Conservation (phyloP, 1,140 invertebrate genomes). For the Pseudomyrmex flavicornis region DNA sequence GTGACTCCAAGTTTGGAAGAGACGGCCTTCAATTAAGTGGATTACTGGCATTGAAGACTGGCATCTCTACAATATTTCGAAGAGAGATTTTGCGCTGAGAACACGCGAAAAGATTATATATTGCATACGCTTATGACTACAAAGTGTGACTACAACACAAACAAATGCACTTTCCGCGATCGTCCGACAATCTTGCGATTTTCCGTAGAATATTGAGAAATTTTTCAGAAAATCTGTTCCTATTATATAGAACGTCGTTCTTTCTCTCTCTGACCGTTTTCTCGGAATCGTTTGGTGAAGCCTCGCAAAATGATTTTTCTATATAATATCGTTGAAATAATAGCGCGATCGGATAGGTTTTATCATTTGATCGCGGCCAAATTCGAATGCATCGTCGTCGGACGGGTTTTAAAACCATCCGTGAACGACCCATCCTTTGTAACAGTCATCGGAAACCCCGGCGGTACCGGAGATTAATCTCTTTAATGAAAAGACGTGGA, state of each 20-base stretch:
- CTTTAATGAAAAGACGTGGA: constrained; percentile 46
- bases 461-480: constrained; percentile 48
- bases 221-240: not conserved
- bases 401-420: constrained; percentile 5
- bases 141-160: not conserved
- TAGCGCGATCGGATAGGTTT: not conserved
- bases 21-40: constrained; percentile 35
- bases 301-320: constrained; percentile 21
- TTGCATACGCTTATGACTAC: too few species aligned
- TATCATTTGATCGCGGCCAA: constrained; percentile 23
- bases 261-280: not conserved
- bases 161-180: not conserved
- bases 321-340: constrained; percentile 35
- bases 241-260: not conserved
- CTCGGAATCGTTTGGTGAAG: not conserved
- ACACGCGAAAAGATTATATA: not conserved
- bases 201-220: not conserved
- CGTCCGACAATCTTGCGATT: not conserved
- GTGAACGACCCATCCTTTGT: constrained; percentile 20
- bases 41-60: constrained; percentile 28
- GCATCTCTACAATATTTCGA: constrained; percentile 2
- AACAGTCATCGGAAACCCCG: not conserved
- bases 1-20: constrained; percentile 29
- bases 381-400: constrained; percentile 13
- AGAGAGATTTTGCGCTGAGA: not conserved